phyloP scores from a whole-genome alignment of 1,140 invertebrate species.

The Asbolus verrucosus region DNA sequence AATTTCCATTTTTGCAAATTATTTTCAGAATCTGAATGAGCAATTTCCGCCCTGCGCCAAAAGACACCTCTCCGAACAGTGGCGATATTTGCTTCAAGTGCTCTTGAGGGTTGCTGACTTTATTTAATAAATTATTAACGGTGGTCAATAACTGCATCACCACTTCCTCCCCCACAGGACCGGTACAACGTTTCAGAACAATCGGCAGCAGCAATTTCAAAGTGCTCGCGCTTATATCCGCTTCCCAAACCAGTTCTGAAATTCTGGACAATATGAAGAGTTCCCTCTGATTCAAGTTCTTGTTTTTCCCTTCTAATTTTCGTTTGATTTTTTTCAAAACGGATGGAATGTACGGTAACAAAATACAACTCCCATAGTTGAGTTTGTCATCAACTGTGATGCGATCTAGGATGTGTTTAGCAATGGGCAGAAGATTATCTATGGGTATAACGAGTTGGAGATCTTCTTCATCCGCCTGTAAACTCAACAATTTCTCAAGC shows the following conservation, averaged over 20 bases:
- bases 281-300: conserved; percentile 75
- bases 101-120: conserved; percentile 72
- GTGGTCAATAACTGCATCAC: conserved; percentile 77
- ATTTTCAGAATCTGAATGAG: conserved; percentile 70
- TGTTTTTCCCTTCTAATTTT: conserved; percentile 71
- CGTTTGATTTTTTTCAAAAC: conserved; percentile 80
- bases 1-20: background rate
- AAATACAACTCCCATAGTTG: conserved; percentile 79
- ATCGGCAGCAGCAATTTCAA: conserved; percentile 81
- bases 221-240: conserved; percentile 75
- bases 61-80: conserved; percentile 73
- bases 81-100: conserved; percentile 77
- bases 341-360: conserved; percentile 78
- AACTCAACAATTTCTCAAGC: conserved; percentile 81
- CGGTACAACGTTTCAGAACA: conserved; percentile 72
- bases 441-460: conserved; percentile 62
- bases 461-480: conserved; percentile 71
- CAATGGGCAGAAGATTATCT: conserved; percentile 60
- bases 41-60: conserved; percentile 74
- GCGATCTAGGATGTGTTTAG: conserved; percentile 54
- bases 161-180: conserved; percentile 69
- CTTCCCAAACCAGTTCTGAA: conserved; percentile 77
- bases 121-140: conserved; percentile 78
- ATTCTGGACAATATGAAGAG: conserved; percentile 83
- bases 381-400: conserved; percentile 65